phyloP scores from a whole-genome alignment of 1,140 invertebrate genomes.

The Chelonus insularis region DNA sequence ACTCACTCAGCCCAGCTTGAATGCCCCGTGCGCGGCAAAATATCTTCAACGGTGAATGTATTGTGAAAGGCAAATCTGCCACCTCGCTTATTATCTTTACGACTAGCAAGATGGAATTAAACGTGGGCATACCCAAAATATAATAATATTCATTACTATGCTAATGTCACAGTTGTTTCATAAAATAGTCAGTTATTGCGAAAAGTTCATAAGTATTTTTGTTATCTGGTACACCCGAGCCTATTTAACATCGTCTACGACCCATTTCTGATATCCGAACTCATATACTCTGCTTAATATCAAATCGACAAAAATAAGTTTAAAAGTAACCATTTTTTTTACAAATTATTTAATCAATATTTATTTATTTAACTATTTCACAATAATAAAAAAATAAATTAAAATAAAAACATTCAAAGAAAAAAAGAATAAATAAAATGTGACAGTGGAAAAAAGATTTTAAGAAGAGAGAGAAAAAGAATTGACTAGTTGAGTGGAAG shows the following conservation, averaged over 20 bases:
- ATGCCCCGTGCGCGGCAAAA: conserved; percentile 35
- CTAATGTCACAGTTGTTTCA: conserved; percentile 46
- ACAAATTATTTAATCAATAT: too few species aligned
- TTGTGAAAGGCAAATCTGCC: conserved; percentile 29
- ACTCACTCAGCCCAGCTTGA: conserved; percentile 17
- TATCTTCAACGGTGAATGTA: too few species aligned
- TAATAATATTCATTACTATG: conserved; percentile 64
- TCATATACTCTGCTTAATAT: too few species aligned
- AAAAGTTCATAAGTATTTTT: conserved; percentile 59
- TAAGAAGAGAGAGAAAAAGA: neutral
- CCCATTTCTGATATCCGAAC: neutral
- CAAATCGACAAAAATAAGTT: too few species aligned
- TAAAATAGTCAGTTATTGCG: conserved; percentile 43
- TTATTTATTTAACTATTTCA: too few species aligned
- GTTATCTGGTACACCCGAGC: conserved; percentile 47
- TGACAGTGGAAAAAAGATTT: neutral
- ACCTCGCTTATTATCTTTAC: conserved; percentile 62
- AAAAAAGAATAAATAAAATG: too few species aligned
- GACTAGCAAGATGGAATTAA: conserved; percentile 61
- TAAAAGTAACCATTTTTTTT: too few species aligned
- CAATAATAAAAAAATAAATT: too few species aligned
- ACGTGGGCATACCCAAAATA: conserved; percentile 56
- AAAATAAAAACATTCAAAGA: too few species aligned
- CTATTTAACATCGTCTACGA: neutral
- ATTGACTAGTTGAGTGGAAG: neutral